phyloP scores from a whole-genome alignment of 2,797 vertebrate species.

The Heliangelus exortis region DNA sequence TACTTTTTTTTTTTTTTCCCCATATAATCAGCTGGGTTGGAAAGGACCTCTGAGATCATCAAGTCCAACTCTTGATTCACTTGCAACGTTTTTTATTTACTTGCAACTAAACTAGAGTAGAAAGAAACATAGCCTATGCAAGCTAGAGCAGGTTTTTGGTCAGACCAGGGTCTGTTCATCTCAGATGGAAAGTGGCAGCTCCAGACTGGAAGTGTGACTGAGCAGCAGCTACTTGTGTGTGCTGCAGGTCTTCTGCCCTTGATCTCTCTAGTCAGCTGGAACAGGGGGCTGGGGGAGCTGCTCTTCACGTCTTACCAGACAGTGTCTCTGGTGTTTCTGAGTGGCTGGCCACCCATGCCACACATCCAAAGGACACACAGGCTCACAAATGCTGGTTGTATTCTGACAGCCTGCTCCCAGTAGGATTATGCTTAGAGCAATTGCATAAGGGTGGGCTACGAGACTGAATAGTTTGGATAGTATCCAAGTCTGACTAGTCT shows the following conservation, averaged over 20 bases:
- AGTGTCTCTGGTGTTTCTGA: background rate
- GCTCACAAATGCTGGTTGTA: background rate
- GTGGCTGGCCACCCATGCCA: background rate
- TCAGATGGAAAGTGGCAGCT: background rate
- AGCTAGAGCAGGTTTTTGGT: background rate
- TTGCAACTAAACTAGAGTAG: background rate
- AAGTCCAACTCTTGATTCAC: too few species aligned
- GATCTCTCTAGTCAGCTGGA: background rate
- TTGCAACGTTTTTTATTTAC: too few species aligned
- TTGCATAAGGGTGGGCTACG: background rate
- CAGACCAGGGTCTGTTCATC: background rate
- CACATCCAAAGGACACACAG: background rate
- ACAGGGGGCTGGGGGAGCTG: background rate
- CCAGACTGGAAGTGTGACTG: background rate
- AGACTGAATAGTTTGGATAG: background rate
- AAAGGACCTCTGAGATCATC: too few species aligned
- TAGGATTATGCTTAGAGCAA: background rate
- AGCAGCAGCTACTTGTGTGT: background rate
- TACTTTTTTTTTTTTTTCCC: too few species aligned
- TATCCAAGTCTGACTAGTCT: slow-evolving; percentile 37
- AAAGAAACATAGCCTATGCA: background rate
- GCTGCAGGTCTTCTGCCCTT: fast-evolving
- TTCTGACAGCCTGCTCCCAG: background rate
- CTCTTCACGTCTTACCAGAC: background rate
- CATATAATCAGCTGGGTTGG: too few species aligned